Conservation (phyloP, 1,140 invertebrate species). For the Sipha flava region DNA sequence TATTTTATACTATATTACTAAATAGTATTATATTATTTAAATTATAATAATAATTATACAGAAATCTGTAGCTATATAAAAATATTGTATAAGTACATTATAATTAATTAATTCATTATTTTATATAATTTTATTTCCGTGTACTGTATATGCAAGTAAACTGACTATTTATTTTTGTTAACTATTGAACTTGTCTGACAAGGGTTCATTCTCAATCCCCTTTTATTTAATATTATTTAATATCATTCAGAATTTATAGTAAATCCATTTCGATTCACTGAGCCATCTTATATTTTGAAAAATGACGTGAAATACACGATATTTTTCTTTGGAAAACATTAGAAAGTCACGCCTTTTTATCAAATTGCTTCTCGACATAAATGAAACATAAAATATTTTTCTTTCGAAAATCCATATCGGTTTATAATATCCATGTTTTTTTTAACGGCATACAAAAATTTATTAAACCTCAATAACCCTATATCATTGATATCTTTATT, state of each 20-base stretch:
- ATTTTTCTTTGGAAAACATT: background rate
- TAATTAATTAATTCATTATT: no score
- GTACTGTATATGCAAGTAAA: no score
- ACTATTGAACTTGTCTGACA: no score
- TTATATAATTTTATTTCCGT: no score
- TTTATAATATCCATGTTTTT: background rate
- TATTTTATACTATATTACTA: no score
- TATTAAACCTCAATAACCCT: background rate
- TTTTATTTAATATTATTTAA: background rate
- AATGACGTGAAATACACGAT: background rate
- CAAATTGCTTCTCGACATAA: background rate
- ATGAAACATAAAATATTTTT: background rate
- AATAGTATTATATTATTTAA: no score
- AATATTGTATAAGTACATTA: no score
- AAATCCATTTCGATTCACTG: background rate
- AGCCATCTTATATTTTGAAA: background rate
- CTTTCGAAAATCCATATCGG: background rate
- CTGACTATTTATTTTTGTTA: no score
- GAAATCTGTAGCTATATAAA: no score
- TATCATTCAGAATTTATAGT: background rate
- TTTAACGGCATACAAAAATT: background rate
- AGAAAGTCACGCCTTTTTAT: slow-evolving; percentile 2
- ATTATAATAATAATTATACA: no score
- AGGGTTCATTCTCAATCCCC: no score
- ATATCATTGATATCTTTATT: background rate